Evolutionary conservation across 2,797 vertebrate species (phyloP), one percentile per base, ranked within the genome.

Genomic region (Pseudochirops cupreus): DNA sequence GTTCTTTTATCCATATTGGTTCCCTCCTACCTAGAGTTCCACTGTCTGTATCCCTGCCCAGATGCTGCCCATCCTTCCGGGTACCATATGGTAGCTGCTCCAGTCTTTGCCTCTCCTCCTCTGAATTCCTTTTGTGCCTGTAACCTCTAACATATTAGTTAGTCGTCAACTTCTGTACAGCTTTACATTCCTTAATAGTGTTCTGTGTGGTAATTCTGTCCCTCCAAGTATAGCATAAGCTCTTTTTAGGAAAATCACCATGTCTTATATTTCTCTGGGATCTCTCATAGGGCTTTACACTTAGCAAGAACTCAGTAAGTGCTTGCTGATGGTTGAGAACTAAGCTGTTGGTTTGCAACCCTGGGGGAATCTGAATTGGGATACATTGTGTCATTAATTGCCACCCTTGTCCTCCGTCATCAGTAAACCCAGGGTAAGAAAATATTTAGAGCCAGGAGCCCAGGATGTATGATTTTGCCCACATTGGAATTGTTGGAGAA

Each of bases 401-500:
- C 92, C 89, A 54, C 93, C 92, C 50, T 91, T 33, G 28, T 94
- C 67, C 26, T 91, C 95, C 95, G 96, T 95, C 96, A 97, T 96
- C 90, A 52, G 91, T 50, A 67, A 97, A 55, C 93, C 62, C 1
- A 91, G 89, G 94, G 90, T 31, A 0, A 92, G 62, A 95, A 57
- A 58, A 91, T 21, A 95, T 57, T 89, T 29, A 1, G 4, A 39
- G 94, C 74, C 92, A 46, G 56, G 54, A 91, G 39, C 93, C 93
- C 95, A 10, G 94, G 91, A 92, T 94, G 56, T 95, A 91, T 9
- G 91, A 96, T 94, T 96, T 94, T 91, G 95, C 93, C 96, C 92
- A 5, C 87, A 18, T 93, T 95, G 95, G 94, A 94, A 91, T 94
- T 96, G 95, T 95, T 97, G 96, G 95, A 33, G 50, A 97, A 97